Evolutionary conservation across 1,140 invertebrate species (phyloP), one percentile per base, ranked within the genome.

Genomic region (Drosophila subpulchrella): DNA sequence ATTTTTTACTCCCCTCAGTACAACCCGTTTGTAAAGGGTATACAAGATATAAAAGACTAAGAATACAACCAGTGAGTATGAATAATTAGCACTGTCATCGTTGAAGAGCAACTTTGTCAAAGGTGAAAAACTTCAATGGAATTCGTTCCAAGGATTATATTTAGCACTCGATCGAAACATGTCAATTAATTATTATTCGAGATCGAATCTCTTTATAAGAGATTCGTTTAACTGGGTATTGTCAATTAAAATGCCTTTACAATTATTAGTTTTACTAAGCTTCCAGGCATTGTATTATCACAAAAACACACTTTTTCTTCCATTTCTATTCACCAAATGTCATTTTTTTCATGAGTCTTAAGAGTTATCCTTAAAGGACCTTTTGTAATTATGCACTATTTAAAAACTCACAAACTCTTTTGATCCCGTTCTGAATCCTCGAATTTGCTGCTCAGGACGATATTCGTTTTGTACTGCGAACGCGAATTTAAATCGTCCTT

Each of bases 401-500:
- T 0, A 20, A 6, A 39, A 75, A 89, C 85, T 89, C 67, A 89
- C 85, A 89, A 89, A 59, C 42, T 89, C 24, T 85, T 90, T 13
- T 44, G 57, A 34, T 89, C 78, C 53, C 65, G 66, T 2, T 66
- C 75, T 8, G 72, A 59, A 8, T 53, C 50, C 13, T 55, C 74
- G 6, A 85, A 67, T n/a, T 79, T 75, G 15, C 24, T 46, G n/a
- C 65, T 75, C 57, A 91, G 58, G 27, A 83, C 67, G 7, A 91
- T 81, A 60, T 91, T 91, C 7, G 75, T 65, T 70, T 90, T 84
- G 32, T 91, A 91, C 55, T 74, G 81, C 36, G 85, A 86, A 17
- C 73, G 74, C 54, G 51, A 73, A 42, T 70, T 68, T 0, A 71
- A 82, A 75, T 90, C 85, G 75, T 91, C 83, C 68, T 77, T 61